Percentiles rank a stretch among this genome's conserved stretches.
Conservation (phyloP, 1,140 invertebrate genomes). For the Leucophenga varia region DNA sequence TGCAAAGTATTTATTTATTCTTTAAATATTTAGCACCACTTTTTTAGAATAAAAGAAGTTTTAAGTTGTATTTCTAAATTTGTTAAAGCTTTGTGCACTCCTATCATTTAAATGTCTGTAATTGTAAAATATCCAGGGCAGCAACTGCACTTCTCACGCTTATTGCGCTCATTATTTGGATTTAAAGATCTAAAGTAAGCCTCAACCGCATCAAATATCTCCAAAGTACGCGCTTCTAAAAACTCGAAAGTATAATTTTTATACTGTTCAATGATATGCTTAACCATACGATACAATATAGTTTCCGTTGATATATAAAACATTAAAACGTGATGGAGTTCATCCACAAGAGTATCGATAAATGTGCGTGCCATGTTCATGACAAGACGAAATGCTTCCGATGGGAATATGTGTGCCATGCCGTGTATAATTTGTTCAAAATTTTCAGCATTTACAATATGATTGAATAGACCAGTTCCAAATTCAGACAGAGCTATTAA, state of each 20-base stretch:
- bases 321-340: slow-evolving; percentile 13
- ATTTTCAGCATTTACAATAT: slow-evolving; percentile 23
- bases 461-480: slow-evolving; percentile 15
- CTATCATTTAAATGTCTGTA: slow-evolving; percentile 11
- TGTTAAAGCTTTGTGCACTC: too few relatives aligned
- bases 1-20: slow-evolving; percentile 23
- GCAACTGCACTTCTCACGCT: slow-evolving; percentile 11
- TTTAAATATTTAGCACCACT: slow-evolving; percentile 31
- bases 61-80: neutral
- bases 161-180: slow-evolving; percentile 21
- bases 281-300: slow-evolving; percentile 22
- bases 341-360: slow-evolving; percentile 18
- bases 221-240: neutral
- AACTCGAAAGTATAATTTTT: neutral
- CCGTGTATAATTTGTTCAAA: slow-evolving; percentile 16
- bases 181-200: slow-evolving; percentile 30
- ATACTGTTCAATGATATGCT: slow-evolving; percentile 4
- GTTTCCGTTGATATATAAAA: slow-evolving; percentile 32
- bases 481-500: slow-evolving; percentile 8
- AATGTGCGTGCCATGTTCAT: slow-evolving; percentile 18
- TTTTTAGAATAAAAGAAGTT: too few relatives aligned
- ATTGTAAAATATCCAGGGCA: slow-evolving; percentile 23
- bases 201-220: slow-evolving; percentile 11
- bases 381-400: slow-evolving; percentile 7
- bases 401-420: slow-evolving; percentile 10